A percentile compares a stretch with the other conserved stretches of the same genome.
These are phyloP conservation scores for Dendrolimus houi DNA, from an alignment of 2,888 invertebrate species.

Conservation along the genomic window DNA sequence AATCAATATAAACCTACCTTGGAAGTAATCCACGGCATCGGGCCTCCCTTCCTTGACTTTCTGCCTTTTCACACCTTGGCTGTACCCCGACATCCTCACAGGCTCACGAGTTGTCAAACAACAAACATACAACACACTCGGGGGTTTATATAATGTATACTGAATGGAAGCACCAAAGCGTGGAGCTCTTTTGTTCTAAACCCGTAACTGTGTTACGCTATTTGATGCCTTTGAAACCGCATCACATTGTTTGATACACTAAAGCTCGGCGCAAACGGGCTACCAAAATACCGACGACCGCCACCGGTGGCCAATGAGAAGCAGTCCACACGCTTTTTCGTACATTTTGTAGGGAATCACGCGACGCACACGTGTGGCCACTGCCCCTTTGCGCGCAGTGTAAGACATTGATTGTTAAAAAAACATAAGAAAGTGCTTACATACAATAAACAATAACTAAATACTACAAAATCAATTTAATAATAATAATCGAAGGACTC, in stretches of 20 bases:
- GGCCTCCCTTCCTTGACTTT: constrained; percentile 46
- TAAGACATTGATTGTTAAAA: too few species aligned
- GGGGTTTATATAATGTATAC: constrained; percentile 45
- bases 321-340: too few species aligned
- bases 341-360: too few species aligned
- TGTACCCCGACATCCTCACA: constrained; percentile 39
- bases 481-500: too few species aligned
- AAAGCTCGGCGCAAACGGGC: too few species aligned
- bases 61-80: constrained; percentile 49
- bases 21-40: constrained; percentile 53
- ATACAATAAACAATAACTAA: too few species aligned
- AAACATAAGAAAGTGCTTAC: too few species aligned
- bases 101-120: neutral
- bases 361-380: too few species aligned
- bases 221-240: neutral
- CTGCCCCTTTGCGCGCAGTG: too few species aligned
- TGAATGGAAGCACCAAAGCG: constrained; percentile 47
- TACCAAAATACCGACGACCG: neutral
- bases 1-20: constrained; percentile 29
- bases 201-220: constrained; percentile 14
- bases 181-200: constrained; percentile 31
- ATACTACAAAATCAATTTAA: too few species aligned
- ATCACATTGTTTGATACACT: too few species aligned
- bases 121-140: neutral
- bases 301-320: too few species aligned